phyloP scores from a whole-genome alignment of 2,888 invertebrate genomes.

The Eilema caniola region DNA sequence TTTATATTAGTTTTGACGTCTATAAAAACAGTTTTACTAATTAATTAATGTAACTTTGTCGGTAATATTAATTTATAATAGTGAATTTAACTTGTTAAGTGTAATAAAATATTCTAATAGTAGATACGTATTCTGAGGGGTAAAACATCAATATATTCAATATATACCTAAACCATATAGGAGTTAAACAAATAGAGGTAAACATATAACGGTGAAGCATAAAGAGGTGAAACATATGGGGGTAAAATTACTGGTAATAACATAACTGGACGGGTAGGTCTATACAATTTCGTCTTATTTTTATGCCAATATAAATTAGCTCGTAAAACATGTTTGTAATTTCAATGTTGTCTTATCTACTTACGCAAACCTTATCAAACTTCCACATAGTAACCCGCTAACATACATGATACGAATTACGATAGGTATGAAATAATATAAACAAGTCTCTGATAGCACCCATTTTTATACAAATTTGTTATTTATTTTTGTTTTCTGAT shows the following conservation, averaged over 20 bases:
- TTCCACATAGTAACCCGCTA: constrained; percentile 6
- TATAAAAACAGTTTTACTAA: constrained; percentile 13
- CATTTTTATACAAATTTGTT: neutral
- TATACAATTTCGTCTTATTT: neutral
- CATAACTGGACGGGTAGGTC: neutral
- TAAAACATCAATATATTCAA: no score
- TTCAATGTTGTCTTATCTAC: neutral
- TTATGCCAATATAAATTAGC: neutral
- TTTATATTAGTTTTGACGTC: constrained; percentile 24
- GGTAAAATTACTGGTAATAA: neutral
- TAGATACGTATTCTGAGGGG: neutral
- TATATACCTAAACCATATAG: no score
- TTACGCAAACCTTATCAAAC: constrained; percentile 9
- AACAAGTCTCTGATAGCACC: neutral
- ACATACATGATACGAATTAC: neutral
- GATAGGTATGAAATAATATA: neutral
- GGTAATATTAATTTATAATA: no score
- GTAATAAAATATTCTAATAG: neutral
- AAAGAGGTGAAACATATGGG: no score
- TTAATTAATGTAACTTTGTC: neutral
- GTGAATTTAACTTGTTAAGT: neutral
- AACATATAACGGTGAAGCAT: no score
- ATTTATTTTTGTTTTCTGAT: neutral
- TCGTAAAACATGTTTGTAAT: constrained; percentile 6
- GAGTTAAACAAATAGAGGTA: no score